Evolutionary conservation across 2,797 vertebrate species (phyloP), one percentile per base, ranked within the genome.

Genomic region (Hemibagrus guttatus): DNA sequence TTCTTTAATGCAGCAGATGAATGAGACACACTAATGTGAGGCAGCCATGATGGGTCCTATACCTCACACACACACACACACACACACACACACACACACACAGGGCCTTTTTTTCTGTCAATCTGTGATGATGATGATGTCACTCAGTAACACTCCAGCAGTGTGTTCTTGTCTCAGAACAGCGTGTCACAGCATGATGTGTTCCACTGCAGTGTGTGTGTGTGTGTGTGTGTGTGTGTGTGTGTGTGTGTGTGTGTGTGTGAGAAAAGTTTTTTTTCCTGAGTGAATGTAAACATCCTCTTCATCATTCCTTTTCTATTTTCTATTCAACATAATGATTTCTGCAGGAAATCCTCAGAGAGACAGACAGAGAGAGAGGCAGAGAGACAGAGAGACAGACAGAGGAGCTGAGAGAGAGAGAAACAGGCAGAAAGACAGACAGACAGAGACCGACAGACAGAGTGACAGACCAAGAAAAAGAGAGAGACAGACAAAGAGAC

Each of bases 1-100:
- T 59, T 87, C 35, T 69, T 56, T 86, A 71, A 85, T 81, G 76
- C 76, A 72, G 52, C 81, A 89, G 54, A 90, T 42, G 46, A 78
- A 42, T 49, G 84, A 84, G n/a, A 58, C 63, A 64, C 63, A 64
- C 63, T 28, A 13, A 0, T 2, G 7, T 61, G 59, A 23, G 21
- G 59, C 21, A 23, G 16, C 56, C 56, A 17, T 58, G 46, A 49
- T 58, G 16, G 5, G 16, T 9, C 7, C 8, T 61, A 26, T 11
- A 26, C n/a, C 12, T 4, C 4, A 39, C 31, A 42, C 69, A 12
- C 35, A 71, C 68, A 39, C 68, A 69, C 66, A 68, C 64, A 68
- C 13, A 35, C 64, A 6, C 28, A 35, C 64, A 68, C 28, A 68
- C 64, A 16, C 14, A 17, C 64, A 31, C 64, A 72, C 69, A 46